phyloP scores from a whole-genome alignment of 1,140 invertebrate genomes.

The Sinella curviseta region DNA sequence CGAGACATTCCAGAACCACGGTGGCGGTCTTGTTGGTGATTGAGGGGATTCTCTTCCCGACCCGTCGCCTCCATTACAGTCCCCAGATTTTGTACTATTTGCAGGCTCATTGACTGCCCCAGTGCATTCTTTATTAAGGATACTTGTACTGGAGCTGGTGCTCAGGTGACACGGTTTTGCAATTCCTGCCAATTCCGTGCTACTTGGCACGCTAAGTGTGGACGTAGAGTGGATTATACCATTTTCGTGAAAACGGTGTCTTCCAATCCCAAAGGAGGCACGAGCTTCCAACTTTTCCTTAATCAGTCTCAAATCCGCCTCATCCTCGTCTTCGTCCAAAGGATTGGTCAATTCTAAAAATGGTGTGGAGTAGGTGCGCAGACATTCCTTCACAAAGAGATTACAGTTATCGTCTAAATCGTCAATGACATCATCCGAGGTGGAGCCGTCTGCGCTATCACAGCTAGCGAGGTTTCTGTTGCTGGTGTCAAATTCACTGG shows the following conservation, averaged over 20 bases:
- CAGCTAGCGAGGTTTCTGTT: constrained; percentile 72
- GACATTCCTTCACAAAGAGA: constrained; percentile 79
- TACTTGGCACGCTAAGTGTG: constrained; percentile 1
- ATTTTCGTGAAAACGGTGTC: constrained; percentile 1
- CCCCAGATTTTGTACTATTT: constrained; percentile 19
- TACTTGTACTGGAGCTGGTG: constrained; percentile 1
- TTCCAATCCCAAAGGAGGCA: neutral
- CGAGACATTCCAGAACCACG: constrained; percentile 46
- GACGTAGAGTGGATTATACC: constrained; percentile 10
- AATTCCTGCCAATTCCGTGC: neutral
- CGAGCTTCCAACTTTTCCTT: neutral
- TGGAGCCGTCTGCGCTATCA: constrained; percentile 39
- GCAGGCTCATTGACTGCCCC: neutral
- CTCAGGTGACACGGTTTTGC: neutral
- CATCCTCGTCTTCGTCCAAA: neutral
- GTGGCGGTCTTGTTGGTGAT: constrained; percentile 13
- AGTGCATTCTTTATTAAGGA: neutral
- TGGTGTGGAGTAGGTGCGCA: constrained; percentile 75
- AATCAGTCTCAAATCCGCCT: constrained; percentile 13
- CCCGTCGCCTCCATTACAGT: neutral
- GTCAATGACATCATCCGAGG: constrained; percentile 49
- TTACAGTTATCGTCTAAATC: constrained; percentile 61
- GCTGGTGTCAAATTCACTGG: constrained; percentile 49
- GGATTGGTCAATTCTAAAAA: constrained; percentile 36
- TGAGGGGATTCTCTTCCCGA: neutral